These are phyloP conservation scores for Oophaga pumilio DNA, from an alignment of 2,113 vertebrate genomes.

Conservation along the genomic window DNA sequence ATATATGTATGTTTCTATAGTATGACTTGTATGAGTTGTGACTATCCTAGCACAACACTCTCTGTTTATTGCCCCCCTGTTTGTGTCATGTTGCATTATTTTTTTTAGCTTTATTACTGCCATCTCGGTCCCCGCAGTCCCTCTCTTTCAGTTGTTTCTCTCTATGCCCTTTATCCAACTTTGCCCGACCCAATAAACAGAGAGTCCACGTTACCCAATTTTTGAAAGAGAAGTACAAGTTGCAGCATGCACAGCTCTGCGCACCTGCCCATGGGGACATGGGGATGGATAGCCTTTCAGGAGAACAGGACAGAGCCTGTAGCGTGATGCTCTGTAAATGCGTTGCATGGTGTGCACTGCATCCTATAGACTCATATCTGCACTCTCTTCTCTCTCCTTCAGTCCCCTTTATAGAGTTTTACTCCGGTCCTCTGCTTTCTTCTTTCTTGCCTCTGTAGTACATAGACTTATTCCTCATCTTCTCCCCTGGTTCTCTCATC, in stretches of 20 bases:
- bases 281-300: constrained; percentile 23
- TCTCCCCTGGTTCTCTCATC: constrained; percentile 12
- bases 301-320: constrained; percentile 14
- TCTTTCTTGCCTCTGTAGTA: neutral
- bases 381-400: neutral
- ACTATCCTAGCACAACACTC: constrained; percentile 11
- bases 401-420: neutral
- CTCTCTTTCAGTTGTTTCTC: neutral
- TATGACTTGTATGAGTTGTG: neutral
- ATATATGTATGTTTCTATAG: constrained; percentile 15
- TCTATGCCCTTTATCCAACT: neutral
- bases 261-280: constrained; percentile 26
- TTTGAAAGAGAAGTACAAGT: constrained; percentile 12
- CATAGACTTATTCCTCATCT: neutral
- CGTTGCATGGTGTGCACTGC: constrained; percentile 38
- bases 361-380: neutral
- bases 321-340: constrained; percentile 11
- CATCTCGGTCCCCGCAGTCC: neutral
- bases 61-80: constrained; percentile 49
- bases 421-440: neutral
- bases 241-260: constrained; percentile 52
- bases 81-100: neutral
- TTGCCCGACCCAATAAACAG: constrained; percentile 31
- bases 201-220: neutral
- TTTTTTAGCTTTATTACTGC: neutral